Evolutionary conservation across 1,140 invertebrate genomes (phyloP), one percentile per base, ranked within the genome.

Genomic region (Thaumatotibia leucotreta): DNA sequence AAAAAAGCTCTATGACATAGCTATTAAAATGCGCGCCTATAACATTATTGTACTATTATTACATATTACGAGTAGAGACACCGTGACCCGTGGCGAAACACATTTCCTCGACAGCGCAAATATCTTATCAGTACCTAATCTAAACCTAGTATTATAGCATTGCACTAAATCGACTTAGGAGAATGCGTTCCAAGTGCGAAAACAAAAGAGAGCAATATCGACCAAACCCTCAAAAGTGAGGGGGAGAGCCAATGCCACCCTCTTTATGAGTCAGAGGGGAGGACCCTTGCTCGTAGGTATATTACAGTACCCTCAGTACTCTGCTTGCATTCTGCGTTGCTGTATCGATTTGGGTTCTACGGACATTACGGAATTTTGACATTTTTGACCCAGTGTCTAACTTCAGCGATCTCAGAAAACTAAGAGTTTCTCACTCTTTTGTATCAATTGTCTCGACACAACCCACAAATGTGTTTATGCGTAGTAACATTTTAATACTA

Each of bases 181-280:
- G 11, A 74, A 67, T 76, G 72, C 70, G 78, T 83, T 76, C 39
- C 68, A 77, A 82, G 79, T 83, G 83, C 80, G 75, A 81, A 88
- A 88, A 88, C 86, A 88, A 88, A 88, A 88, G 84, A 83, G 83
- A 85, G 75, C 73, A 73, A 72, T 88, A 88, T 88, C 86, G 86
- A 88, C 86, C 83, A 86, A 88, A 86, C 79, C 79, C 82, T 87
- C 82, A 83, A 84, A 88, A 84, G 80, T 84, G 80, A 84, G 72
- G 75, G 83, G 83, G 82, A 71, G 70, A 65, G 72, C 52, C 69
- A 27, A 10, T 22, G 73, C 81, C 84, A 84, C 84, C 84, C 85
- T 88, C 83, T 88, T 86, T 88, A 88, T 88, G 86, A 88, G 69
- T 86, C 86, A 88, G 86, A 86, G 86, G 86, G 84, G 84, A 84